Evolutionary conservation across 2,888 invertebrate genomes (phyloP).

Genomic region (Agrochola macilenta): DNA sequence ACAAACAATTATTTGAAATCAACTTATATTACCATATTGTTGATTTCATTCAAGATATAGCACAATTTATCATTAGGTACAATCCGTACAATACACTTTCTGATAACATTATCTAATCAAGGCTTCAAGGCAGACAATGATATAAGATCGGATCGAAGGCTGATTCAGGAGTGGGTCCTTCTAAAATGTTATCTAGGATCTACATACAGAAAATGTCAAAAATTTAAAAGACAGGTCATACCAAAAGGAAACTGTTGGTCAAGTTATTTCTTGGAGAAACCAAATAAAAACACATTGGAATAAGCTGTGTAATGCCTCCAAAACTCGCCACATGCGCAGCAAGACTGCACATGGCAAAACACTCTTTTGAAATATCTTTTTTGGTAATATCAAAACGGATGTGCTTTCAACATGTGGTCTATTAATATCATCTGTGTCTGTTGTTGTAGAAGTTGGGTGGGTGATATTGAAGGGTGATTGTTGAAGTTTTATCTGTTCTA

Average conservation of each 20-base stretch:
- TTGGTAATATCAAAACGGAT: constrained; percentile 24
- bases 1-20: constrained; percentile 41
- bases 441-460: neutral
- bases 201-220: neutral
- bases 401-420: constrained; percentile 20
- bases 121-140: constrained; percentile 42
- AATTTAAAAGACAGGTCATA: neutral
- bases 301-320: neutral
- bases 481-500: constrained; percentile 12
- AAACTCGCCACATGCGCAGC: constrained; percentile 1
- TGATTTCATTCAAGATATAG: constrained; percentile 52
- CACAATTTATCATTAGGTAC: constrained; percentile 37
- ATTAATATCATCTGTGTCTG: constrained; percentile 6
- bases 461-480: neutral
- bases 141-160: constrained; percentile 19
- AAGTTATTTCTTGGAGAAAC: neutral
- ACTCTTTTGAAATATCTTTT: neutral
- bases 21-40: constrained; percentile 21
- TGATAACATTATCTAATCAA: constrained; percentile 59
- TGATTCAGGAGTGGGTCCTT: constrained; percentile 15
- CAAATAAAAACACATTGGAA: neutral
- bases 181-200: neutral
- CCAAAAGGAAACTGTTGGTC: neutral
- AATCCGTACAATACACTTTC: constrained; percentile 31
- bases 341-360: constrained; percentile 27